Base-by-base conservation (phyloP, 2,888 invertebrate genomes). In the Limnephilus lunatus region DNA sequence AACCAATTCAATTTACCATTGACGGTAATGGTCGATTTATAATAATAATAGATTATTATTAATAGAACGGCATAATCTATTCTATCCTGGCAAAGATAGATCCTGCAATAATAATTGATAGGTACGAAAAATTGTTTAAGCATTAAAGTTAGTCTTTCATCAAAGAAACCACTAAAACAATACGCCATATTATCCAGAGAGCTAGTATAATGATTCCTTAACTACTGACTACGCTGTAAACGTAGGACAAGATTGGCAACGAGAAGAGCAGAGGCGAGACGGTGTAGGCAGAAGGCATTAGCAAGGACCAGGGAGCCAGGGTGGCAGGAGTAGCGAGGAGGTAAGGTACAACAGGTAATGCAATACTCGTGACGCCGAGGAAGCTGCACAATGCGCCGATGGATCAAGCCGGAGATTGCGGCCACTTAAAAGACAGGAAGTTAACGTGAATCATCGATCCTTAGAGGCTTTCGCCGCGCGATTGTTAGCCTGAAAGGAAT, bases 361-460 rank as follows among this genome's bases (percentile, higher is more conserved):
- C 90, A 91, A 91, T 91, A 91, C 90, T 91, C 90, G 80, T 86
- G 86, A 91, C 80, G 35, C 80, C 35, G 83, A n/a, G 83, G 83
- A 25, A n/a, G n/a, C 39, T 30, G 85, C 80, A 91, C 91, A 91
- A 91, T 81, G 91, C 35, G 9, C 80, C 44, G 44, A n/a, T 68
- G 68, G 68, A 68, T 44, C 82, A 83, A 44, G n/a, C 83, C 39
- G 44, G 25, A 85, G 83, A 91, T 89, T 92, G 91, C 80, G 91
- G 92, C 88, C 81, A 91, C 91, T 92, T 91, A 89, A 91, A 89
- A 91, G 89, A 85, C 92, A 91, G 92, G 92, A 92, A 92, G 92
- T 91, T 87, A 81, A 91, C 85, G 31, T 80, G 90, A 85, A 80
- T 85, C 53, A 91, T 90, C 83, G 90, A 90, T 90, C 90, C 44